Percentiles rank a stretch among this genome's conserved stretches.
These are phyloP conservation scores for Drosophila nigricruria DNA, from an alignment of 2,888 invertebrate genomes.

Conservation along the genomic window DNA sequence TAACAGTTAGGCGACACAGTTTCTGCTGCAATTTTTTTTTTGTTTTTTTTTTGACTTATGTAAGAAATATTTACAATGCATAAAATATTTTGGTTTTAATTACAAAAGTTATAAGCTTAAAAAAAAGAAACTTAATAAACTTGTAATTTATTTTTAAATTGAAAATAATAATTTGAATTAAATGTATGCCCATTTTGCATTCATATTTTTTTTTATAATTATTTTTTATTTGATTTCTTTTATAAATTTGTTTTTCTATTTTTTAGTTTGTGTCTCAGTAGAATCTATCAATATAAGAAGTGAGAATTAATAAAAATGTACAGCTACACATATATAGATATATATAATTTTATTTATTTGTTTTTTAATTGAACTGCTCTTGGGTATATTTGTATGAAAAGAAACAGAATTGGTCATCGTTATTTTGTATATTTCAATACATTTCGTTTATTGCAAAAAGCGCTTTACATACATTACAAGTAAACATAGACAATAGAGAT, in stretches of 20 bases:
- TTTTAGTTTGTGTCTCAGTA: slow-evolving; percentile 16
- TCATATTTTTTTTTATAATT: slow-evolving; percentile 22
- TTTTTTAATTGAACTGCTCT: slow-evolving; percentile 23
- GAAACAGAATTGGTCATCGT: slow-evolving; percentile 70
- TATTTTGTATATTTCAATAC: slow-evolving; percentile 77
- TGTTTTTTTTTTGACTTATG: slow-evolving; percentile 3
- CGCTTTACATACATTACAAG: slow-evolving; percentile 83
- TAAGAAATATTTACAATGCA: slow-evolving; percentile 14
- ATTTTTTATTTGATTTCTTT: neutral
- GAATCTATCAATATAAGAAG: slow-evolving; percentile 35
- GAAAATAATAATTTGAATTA: neutral
- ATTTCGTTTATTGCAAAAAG: slow-evolving; percentile 85
- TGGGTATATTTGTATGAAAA: slow-evolving; percentile 61
- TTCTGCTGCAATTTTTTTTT: slow-evolving; percentile 52
- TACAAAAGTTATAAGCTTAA: neutral
- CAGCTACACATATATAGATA: slow-evolving; percentile 11
- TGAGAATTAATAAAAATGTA: slow-evolving; percentile 30
- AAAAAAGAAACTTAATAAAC: slow-evolving; percentile 1
- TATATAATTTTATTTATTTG: neutral
- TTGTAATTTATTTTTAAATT: neutral
- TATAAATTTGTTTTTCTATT: slow-evolving; percentile 12
- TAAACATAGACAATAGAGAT: slow-evolving; percentile 64
- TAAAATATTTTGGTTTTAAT: neutral
- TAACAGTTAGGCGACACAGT: slow-evolving; percentile 32
- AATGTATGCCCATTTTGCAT: neutral